Conservation (phyloP, 2,888 invertebrate genomes). For the Agonopterix arenella region DNA sequence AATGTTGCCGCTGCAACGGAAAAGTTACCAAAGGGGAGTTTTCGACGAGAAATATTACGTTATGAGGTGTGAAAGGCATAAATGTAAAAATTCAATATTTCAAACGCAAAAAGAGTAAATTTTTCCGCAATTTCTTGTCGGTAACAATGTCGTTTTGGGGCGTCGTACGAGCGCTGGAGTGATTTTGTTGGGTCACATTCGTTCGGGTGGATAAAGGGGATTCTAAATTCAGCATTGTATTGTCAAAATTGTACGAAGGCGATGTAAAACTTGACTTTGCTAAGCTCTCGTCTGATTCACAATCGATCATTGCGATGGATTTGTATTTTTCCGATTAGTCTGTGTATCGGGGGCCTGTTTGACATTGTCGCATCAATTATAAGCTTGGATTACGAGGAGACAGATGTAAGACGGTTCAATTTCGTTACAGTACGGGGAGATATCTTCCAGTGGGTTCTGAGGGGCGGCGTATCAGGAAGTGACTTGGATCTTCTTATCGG, state of each 20-base stretch:
- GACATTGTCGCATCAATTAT: constrained; percentile 76
- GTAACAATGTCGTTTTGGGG: constrained; percentile 47
- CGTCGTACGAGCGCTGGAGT: constrained; percentile 23
- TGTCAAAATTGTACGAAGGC: constrained; percentile 6
- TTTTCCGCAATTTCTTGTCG: constrained; percentile 56
- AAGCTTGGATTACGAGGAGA: constrained; percentile 68
- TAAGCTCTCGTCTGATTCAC: constrained; percentile 17
- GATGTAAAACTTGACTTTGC: neutral
- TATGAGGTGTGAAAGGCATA: constrained; percentile 76
- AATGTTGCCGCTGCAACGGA: constrained; percentile 67
- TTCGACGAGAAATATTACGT: constrained; percentile 70
- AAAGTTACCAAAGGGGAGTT: constrained; percentile 55
- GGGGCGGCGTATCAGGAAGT: constrained; percentile 54
- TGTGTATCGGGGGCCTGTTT: constrained; percentile 61
- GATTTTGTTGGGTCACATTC: constrained; percentile 11
- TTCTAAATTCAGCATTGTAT: neutral
- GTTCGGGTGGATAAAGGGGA: constrained; percentile 6
- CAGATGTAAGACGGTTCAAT: constrained; percentile 73
- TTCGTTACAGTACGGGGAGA: constrained; percentile 30
- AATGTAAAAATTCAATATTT: constrained; percentile 76
- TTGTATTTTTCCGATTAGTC: constrained; percentile 70
- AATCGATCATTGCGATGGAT: constrained; percentile 69
- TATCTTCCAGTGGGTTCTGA: constrained; percentile 5
- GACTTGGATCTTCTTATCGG: constrained; percentile 50
- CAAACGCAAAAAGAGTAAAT: constrained; percentile 52